These are phyloP conservation scores for Lymantria dispar DNA, from an alignment of 2,888 invertebrate genomes.

Conservation along the genomic window DNA sequence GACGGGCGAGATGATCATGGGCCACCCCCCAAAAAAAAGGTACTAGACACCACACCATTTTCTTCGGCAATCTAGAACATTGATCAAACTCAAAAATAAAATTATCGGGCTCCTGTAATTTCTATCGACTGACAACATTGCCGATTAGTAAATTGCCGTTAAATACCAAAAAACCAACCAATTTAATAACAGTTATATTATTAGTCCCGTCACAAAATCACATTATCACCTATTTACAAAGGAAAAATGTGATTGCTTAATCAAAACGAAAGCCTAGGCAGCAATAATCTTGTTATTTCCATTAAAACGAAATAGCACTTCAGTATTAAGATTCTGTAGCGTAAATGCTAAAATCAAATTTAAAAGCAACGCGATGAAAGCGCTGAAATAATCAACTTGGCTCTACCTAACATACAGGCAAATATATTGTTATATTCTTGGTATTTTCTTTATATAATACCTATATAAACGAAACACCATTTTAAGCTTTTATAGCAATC, in stretches of 20 bases:
- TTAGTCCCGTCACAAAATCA: too few species aligned
- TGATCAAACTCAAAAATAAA: background rate
- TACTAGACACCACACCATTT: too few species aligned
- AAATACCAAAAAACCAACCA: too few species aligned
- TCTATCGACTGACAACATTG: too few species aligned
- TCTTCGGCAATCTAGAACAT: too few species aligned
- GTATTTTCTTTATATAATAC: constrained; percentile 4
- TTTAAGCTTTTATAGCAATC: constrained; percentile 20
- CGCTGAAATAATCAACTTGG: constrained; percentile 14
- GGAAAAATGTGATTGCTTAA: background rate
- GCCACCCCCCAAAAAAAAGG: too few species aligned
- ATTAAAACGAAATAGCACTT: constrained; percentile 4
- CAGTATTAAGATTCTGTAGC: constrained; percentile 1
- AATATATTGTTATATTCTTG: constrained; percentile 22
- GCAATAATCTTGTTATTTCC: constrained; percentile 1
- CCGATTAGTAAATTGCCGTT: too few species aligned
- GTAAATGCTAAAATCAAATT: constrained; percentile 7
- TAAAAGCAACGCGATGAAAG: background rate
- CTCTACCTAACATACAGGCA: constrained; percentile 1
- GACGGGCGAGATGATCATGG: too few species aligned
- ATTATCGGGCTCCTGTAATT: too few species aligned
- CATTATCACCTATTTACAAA: too few species aligned
- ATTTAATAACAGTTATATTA: too few species aligned
- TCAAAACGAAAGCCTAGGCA: background rate
- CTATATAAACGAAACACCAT: constrained; percentile 9